Evolutionary conservation across 2,113 vertebrate species (phyloP), one percentile per base, ranked within the genome.

Genomic region (Micromys minutus): DNA sequence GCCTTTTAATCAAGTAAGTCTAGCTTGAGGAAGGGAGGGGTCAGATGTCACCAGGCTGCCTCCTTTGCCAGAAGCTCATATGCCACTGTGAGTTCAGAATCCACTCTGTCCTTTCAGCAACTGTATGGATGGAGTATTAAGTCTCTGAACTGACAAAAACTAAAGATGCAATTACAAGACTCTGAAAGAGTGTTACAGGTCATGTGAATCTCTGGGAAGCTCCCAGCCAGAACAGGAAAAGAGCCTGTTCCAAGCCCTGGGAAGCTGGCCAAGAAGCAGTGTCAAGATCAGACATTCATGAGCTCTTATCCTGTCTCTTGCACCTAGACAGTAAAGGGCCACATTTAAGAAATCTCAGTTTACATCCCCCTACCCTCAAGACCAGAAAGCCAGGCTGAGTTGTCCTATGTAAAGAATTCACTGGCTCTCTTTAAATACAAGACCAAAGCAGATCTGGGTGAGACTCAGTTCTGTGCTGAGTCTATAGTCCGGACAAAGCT

Each of bases 91-190:
- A 55, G 74, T 45, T 31, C 65, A 50, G 11, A 26, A 87, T 5
- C 17, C 45, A 45, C 3, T 61, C 31, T 24, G 31, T 16, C 4
- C 76, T 63, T 90, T 12, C 4, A 90, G 74, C 52, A 72, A 24
- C 52, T 71, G 34, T 29, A 59, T 72, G 26, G 47, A 50, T 50
- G 26, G 22, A 36, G 17, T 59, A 17, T 65, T 65, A 87, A 42
- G 52, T 74, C 1, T 80, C 4, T 47, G 31, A 95, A 75, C 42
- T 69, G 22, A 91, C n/a, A 72, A 84, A 87, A 87, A 65, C 34
- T 75, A 94, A 91, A 89, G 39, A 80, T 76, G 15, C 7, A 29
- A 42, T 50, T 55, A 21, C 87, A 74, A 91, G 67, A 93, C 80
- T 91, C 47, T 83, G 9, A 81, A 29, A 77, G 55, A 8, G 39